A percentile compares a stretch with the other conserved stretches of the same genome.
Conservation (phyloP, 1,140 invertebrate genomes). For the Aporrectodea caliginosa region DNA sequence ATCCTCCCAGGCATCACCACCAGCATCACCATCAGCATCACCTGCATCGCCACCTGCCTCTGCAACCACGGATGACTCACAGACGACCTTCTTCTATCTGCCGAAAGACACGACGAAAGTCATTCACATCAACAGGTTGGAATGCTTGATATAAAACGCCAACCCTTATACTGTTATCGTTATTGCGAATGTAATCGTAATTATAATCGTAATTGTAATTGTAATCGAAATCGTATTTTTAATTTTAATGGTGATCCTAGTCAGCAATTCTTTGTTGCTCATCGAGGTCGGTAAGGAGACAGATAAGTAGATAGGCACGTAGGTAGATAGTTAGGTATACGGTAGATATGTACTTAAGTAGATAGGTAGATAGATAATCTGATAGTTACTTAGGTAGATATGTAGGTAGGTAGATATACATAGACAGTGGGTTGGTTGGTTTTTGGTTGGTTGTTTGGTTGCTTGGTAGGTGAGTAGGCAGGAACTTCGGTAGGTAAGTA, state of each 20-base stretch:
- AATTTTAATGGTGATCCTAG: neutral
- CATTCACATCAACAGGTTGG: conserved; percentile 59
- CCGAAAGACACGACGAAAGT: conserved; percentile 62
- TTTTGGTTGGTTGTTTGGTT: too few species aligned
- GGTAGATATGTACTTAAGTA: too few species aligned
- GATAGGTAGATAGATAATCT: too few species aligned
- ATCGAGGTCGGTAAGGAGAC: neutral
- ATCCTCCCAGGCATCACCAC: neutral
- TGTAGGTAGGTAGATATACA: too few species aligned
- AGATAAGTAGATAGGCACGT: too few species aligned
- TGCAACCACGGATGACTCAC: conserved; percentile 53
- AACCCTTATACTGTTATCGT: neutral
- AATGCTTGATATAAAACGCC: too few species aligned
- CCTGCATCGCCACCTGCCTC: conserved; percentile 28
- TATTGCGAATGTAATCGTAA: neutral
- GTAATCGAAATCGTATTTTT: neutral
- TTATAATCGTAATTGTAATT: neutral
- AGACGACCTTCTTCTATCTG: conserved; percentile 61
- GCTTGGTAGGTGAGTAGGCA: too few species aligned
- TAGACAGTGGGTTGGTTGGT: too few species aligned
- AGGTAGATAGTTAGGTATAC: too few species aligned
- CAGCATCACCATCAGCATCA: neutral
- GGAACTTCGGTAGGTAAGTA: too few species aligned
- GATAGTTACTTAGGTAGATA: too few species aligned
- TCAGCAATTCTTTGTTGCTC: neutral